Conservation (phyloP, 2,113 vertebrate species). For the Centropristis striata region DNA sequence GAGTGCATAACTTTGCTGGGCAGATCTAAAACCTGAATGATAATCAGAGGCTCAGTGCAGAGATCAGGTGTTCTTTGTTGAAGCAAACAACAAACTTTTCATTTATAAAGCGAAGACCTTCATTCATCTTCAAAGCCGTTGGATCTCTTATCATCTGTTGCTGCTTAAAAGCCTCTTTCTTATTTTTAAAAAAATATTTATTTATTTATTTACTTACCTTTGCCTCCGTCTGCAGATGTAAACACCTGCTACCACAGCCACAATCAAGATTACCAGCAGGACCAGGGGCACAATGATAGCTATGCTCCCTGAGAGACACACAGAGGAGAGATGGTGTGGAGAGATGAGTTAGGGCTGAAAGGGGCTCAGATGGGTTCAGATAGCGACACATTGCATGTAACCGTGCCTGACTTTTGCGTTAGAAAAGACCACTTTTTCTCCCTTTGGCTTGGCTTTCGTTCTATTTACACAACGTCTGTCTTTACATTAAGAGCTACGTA, state of each 20-base stretch:
- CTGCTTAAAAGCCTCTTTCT: slow-evolving; percentile 21
- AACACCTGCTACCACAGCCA: slow-evolving; percentile 93
- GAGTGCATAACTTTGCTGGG: background rate
- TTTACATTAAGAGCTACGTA: background rate
- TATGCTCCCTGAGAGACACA: slow-evolving; percentile 91
- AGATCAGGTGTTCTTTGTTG: background rate
- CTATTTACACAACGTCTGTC: slow-evolving; percentile 5
- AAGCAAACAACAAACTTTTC: slow-evolving; percentile 13
- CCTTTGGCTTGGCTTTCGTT: background rate
- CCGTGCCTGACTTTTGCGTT: background rate
- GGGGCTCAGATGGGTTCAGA: slow-evolving; percentile 32
- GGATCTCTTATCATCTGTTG: slow-evolving; percentile 31
- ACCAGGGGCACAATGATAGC: slow-evolving; percentile 98
- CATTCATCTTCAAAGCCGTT: slow-evolving; percentile 48
- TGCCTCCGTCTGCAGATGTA: slow-evolving; percentile 95
- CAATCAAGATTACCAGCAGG: slow-evolving; percentile 94
- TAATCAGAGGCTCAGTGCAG: slow-evolving; percentile 27
- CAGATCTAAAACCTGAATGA: slow-evolving; percentile 25
- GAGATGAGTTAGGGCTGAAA: slow-evolving; percentile 38
- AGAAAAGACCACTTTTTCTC: background rate
- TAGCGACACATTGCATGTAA: slow-evolving; percentile 11
- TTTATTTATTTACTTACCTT: slow-evolving; percentile 86
- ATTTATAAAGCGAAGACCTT: slow-evolving; percentile 17
- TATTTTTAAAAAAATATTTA: background rate
- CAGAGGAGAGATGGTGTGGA: slow-evolving; percentile 51